Base-by-base conservation (phyloP, 1,140 invertebrate species). In the Helicorthomorpha holstii region DNA sequence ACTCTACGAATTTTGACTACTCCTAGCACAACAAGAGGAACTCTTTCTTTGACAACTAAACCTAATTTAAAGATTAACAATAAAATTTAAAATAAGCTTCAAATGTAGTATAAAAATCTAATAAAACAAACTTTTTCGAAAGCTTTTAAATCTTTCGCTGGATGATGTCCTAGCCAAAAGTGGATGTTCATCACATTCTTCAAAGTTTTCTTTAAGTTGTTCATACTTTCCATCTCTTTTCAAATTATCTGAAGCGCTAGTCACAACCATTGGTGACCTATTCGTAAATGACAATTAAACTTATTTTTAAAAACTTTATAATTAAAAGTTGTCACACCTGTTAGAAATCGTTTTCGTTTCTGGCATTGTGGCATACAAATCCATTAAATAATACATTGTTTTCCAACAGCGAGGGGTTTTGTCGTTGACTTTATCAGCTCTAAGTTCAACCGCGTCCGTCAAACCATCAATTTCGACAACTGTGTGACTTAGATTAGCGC, bases 361-460 rank as follows among this genome's bases (percentile, higher is more conserved):
- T 0, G 91, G 89, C 76, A 89, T 85, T 19, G 85, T 90, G 1
- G 89, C 87, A 64, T 97, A 95, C 22, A 95, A 68, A 61, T 95
- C 88, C 29, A 97, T 67, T 19, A 96, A 72, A 65, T 90, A 82
- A 64, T 91, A 94, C 56, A 97, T 82, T 3, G 87, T 95, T 63
- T 85, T 82, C 91, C 91, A 97, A 63, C 91, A 97, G 57, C 82
- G 78, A 14, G 86, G 85, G 1, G 80, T 83, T 52, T 59, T 60
- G 23, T 65, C 67, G 48, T 66, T 68, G 21, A 25, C 21, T 4
- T 21, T 7, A 25, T 21, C 44, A 7, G 44, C 21, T 4, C 19
- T 7, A 46, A 43, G 52, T 49, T 1, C 52, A 38, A 19, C 55
- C 55, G 12, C 48, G 50, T 51, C 51, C 21, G 21, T 25, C 4